Base-by-base conservation (phyloP, 1,140 invertebrate species). In the Drosophila albomicans region DNA sequence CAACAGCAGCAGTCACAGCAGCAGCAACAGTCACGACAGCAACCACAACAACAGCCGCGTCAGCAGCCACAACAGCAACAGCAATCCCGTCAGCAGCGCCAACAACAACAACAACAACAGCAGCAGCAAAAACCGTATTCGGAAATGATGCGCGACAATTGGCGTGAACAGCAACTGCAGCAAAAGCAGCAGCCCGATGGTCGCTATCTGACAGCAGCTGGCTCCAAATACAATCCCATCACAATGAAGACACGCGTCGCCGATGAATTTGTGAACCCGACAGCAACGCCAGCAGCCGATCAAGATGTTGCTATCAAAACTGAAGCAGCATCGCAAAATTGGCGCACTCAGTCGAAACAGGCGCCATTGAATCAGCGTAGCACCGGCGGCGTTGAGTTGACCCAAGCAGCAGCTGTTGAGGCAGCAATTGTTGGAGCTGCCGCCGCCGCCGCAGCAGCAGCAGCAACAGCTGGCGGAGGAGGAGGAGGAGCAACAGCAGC, bases 231-330 rank as follows among this genome's bases (percentile, higher is more conserved):
- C n/a, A 59, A 74, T 15, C 35, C 41, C 5, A 82, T 82, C 1
- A 88, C 82, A 11, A 82, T 87, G 72, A 87, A 82, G 13, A 74
- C 84, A 0, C 11, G 63, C 5, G 54, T 88, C 16, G 11, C 62
- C 7, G 65, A 88, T 1, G 76, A 82, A 1, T 87, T 87, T 16
- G 20, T 71, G 1, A 43, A 51, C 16, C 66, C 82, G 5, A 5
- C 61, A 43, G 13, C 49, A 6, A 38, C 28, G 30, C 8, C 35
- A 11, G 28, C 35, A 5, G 52, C 30, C 0, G 20, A 2, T 2
- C 7, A 8, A 38, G 35, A 38, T 7, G 8, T 38, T 38, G 8
- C 8, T 38, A 3, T 8, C 6, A 8, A 38, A 10, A 38, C 35
- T 38, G 35, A 7, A 10, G 8, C 45, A 48, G 5, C 20, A 30